A percentile compares a stretch with the other conserved stretches of the same genome.
phyloP scores from a whole-genome alignment of 2,797 vertebrate genomes.

The Austrolebias charrua region DNA sequence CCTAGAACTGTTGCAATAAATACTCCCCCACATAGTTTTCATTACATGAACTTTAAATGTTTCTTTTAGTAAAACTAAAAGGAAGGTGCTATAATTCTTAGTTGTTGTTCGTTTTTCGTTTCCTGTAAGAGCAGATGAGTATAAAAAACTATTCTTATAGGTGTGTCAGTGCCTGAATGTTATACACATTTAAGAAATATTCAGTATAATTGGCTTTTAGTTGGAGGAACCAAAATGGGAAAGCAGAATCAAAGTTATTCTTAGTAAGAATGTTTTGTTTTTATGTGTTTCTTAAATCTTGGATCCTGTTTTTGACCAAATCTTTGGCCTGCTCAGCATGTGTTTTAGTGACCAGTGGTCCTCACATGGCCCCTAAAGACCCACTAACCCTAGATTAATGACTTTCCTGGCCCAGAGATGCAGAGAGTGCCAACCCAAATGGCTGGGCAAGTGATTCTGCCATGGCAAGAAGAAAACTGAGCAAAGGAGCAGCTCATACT shows the following conservation, averaged over 20 bases:
- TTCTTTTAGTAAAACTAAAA: constrained; percentile 32
- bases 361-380: constrained; percentile 56
- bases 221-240: constrained; percentile 17
- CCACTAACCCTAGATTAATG: constrained; percentile 60
- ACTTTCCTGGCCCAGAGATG: constrained; percentile 62
- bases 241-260: constrained; percentile 33
- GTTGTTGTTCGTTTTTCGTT: neutral
- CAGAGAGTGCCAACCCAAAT: constrained; percentile 71
- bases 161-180: constrained; percentile 3
- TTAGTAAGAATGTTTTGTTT: no score
- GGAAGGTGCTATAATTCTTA: constrained; percentile 8
- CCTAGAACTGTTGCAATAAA: constrained; percentile 43
- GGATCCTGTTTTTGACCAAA: constrained; percentile 33
- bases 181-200: no score
- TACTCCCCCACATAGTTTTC: constrained; percentile 55
- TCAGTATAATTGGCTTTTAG: neutral
- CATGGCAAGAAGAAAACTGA: constrained; percentile 55
- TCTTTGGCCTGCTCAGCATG: constrained; percentile 43
- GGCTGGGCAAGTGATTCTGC: constrained; percentile 58
- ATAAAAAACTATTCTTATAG: constrained; percentile 7
- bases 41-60: constrained; percentile 38
- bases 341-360: constrained; percentile 51
- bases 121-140: constrained; percentile 6
- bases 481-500: constrained; percentile 50
- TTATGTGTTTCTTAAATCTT: constrained; percentile 24